Evolutionary conservation across 2,888 invertebrate species (phyloP).

Genomic region (Resseliella maxima): DNA sequence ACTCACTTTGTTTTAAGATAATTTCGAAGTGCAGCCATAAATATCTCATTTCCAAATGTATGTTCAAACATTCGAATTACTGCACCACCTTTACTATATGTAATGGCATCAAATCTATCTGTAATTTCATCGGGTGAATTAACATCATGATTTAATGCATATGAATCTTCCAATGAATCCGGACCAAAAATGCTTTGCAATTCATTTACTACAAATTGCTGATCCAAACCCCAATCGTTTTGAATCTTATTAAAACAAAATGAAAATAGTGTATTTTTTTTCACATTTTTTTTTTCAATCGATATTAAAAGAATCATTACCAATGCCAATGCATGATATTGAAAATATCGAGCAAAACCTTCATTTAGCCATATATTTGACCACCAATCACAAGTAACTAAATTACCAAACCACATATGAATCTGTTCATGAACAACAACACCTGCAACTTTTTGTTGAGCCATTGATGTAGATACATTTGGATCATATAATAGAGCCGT

Average conservation of each 20-base stretch:
- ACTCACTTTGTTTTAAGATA: slow-evolving; percentile 71
- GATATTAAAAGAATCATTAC: background rate
- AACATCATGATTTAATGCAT: slow-evolving; percentile 72
- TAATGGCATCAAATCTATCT: slow-evolving; percentile 74
- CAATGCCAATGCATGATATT: slow-evolving; percentile 73
- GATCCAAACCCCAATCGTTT: slow-evolving; percentile 73
- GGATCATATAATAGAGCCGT: slow-evolving; percentile 76
- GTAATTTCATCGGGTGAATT: slow-evolving; percentile 72
- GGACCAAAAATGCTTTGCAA: slow-evolving; percentile 73
- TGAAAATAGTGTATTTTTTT: too few species aligned
- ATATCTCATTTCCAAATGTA: slow-evolving; percentile 70
- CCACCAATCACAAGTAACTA: slow-evolving; percentile 71
- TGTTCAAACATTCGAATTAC: slow-evolving; percentile 78
- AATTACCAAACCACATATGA: slow-evolving; percentile 77
- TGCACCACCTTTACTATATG: slow-evolving; percentile 77
- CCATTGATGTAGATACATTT: slow-evolving; percentile 70
- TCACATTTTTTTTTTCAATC: background rate
- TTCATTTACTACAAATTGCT: slow-evolving; percentile 78
- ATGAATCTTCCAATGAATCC: slow-evolving; percentile 72
- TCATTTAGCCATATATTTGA: slow-evolving; percentile 75
- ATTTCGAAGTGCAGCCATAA: slow-evolving; percentile 69
- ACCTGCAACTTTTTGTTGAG: slow-evolving; percentile 73
- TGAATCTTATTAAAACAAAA: too few species aligned
- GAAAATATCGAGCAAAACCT: slow-evolving; percentile 77
- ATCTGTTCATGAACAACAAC: slow-evolving; percentile 68